Conservation (phyloP, 2,888 invertebrate genomes). For the Drosophila neotestacea region DNA sequence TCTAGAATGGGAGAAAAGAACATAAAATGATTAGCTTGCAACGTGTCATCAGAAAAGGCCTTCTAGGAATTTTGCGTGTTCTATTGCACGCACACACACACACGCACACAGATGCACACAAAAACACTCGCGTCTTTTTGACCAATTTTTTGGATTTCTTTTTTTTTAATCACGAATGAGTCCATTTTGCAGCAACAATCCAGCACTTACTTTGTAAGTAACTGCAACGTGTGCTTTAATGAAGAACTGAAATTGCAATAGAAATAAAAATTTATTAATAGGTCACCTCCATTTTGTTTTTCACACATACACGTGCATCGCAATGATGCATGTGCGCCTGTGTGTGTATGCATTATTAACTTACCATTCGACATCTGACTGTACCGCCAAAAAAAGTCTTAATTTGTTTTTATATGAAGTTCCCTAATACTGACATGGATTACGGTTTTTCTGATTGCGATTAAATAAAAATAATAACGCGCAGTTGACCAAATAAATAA, state of each 20-base stretch:
- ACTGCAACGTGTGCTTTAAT: conserved; percentile 14
- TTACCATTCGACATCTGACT: conserved; percentile 48
- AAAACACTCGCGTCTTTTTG: background rate
- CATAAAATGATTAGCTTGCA: conserved; percentile 11
- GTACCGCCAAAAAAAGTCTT: conserved; percentile 39
- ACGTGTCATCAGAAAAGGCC: conserved; percentile 40
- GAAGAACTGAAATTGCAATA: conserved; percentile 31
- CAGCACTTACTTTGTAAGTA: conserved; percentile 45
- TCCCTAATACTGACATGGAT: background rate
- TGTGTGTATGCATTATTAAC: conserved; percentile 29
- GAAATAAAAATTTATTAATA: conserved; percentile 35
- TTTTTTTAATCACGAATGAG: background rate
- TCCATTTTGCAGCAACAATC: background rate
- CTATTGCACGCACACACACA: conserved; percentile 8
- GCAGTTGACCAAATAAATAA: conserved; percentile 16
- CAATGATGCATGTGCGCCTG: conserved; percentile 12
- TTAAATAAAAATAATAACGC: background rate
- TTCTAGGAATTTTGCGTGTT: conserved; percentile 7
- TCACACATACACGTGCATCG: conserved; percentile 10
- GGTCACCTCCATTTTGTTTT: conserved; percentile 65
- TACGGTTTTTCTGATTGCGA: background rate
- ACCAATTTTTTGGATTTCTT: background rate
- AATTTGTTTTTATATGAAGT: background rate
- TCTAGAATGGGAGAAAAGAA: conserved; percentile 24
- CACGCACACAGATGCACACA: conserved; percentile 6